phyloP scores from a whole-genome alignment of 2,113 vertebrate genomes.

The Cervus canadensis region DNA sequence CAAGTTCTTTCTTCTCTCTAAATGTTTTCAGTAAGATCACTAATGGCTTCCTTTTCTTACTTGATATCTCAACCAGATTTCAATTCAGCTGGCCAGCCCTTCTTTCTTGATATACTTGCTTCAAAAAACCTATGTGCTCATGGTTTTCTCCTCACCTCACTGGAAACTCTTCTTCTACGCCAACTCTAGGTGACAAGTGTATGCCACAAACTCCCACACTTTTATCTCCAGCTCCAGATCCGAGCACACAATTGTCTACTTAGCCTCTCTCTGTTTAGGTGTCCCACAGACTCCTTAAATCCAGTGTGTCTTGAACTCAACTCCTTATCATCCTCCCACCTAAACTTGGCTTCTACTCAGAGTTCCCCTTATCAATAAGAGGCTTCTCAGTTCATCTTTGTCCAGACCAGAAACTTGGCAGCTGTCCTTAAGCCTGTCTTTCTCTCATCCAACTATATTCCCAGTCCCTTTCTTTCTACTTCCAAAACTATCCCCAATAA shows the following conservation, averaged over 20 bases:
- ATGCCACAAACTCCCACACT: neutral
- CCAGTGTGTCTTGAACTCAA: neutral
- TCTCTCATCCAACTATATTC: neutral
- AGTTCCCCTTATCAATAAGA: neutral
- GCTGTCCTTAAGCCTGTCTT: neutral
- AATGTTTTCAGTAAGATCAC: neutral
- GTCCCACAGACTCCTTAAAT: neutral
- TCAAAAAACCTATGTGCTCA: neutral
- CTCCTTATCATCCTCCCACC: neutral
- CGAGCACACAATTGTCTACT: neutral
- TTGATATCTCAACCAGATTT: neutral
- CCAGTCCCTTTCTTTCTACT: neutral
- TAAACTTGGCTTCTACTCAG: neutral
- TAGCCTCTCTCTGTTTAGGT: neutral
- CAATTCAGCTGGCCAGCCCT: neutral
- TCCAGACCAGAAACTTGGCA: neutral
- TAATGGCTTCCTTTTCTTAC: neutral
- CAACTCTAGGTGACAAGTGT: neutral
- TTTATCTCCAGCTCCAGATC: neutral
- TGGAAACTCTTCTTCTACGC: neutral
- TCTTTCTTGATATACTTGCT: neutral
- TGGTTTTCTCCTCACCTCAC: neutral
- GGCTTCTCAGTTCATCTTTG: neutral
- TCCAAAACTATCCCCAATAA: neutral
- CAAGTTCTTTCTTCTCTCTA: neutral